Percentiles rank a stretch among this genome's conserved stretches.
Conservation (phyloP, 2,797 vertebrate species). For the Toxotes lorentzi region DNA sequence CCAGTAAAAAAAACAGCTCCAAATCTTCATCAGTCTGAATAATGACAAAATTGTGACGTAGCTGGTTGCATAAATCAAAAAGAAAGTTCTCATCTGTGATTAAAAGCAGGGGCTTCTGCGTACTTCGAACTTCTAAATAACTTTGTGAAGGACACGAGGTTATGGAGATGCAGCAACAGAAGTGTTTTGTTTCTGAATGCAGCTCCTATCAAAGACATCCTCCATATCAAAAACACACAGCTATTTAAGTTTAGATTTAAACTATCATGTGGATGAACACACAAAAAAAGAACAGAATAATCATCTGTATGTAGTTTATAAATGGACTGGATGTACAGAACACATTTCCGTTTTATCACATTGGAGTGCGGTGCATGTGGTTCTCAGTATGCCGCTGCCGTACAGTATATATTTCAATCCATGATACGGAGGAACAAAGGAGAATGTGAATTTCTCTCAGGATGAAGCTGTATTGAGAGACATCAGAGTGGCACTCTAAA, state of each 20-base stretch:
- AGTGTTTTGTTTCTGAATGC: constrained; percentile 32
- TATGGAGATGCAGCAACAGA: constrained; percentile 41
- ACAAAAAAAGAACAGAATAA: constrained; percentile 4
- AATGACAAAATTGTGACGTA: constrained; percentile 57
- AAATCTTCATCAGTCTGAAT: constrained; percentile 74
- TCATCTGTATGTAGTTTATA: background rate
- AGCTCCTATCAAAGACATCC: constrained; percentile 37
- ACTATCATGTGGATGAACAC: constrained; percentile 1
- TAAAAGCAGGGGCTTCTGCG: constrained; percentile 51
- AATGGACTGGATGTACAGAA: background rate
- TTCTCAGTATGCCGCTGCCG: constrained; percentile 11
- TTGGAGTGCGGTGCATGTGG: background rate
- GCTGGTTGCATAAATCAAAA: constrained; percentile 58
- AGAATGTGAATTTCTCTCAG: constrained; percentile 46
- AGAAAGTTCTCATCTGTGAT: constrained; percentile 57
- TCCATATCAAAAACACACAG: constrained; percentile 33
- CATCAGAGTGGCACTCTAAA: constrained; percentile 65
- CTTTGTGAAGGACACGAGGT: constrained; percentile 56
- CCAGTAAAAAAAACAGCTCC: constrained; percentile 53
- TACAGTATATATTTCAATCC: constrained; percentile 29
- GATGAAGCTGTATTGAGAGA: constrained; percentile 50
- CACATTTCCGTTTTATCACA: constrained; percentile 33
- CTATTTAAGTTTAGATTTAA: constrained; percentile 26
- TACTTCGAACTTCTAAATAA: constrained; percentile 52
- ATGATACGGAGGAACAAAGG: constrained; percentile 33